Percentiles rank a stretch among this genome's conserved stretches.
These are phyloP conservation scores for Saccostrea echinata DNA, from an alignment of 1,140 invertebrate species.

Conservation along the genomic window DNA sequence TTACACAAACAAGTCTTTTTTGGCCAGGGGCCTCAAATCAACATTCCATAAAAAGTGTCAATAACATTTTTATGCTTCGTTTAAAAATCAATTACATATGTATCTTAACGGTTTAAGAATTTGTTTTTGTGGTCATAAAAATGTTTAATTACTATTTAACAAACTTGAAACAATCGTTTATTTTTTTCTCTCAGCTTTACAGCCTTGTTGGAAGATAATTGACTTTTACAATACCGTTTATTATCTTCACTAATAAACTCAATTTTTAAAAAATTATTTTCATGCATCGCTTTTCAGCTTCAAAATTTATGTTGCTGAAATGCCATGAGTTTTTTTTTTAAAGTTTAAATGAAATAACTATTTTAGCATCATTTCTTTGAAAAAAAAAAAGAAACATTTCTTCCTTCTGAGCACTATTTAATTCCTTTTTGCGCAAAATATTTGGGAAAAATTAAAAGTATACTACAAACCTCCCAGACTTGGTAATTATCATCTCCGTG, in stretches of 20 bases:
- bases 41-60: slow-evolving; percentile 4
- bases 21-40: background rate
- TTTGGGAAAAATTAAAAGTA: background rate
- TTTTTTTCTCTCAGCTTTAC: background rate
- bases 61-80: background rate
- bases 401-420: too few species aligned
- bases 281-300: too few species aligned
- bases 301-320: too few species aligned
- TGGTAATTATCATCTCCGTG: slow-evolving; percentile 99
- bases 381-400: too few species aligned
- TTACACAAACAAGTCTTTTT: background rate
- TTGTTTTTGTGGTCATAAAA: slow-evolving; percentile 23
- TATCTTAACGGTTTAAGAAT: slow-evolving; percentile 15
- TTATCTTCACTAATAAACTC: too few species aligned
- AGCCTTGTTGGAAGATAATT: too few species aligned
- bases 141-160: background rate
- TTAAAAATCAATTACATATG: background rate
- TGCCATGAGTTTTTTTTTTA: too few species aligned
- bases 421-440: too few species aligned
- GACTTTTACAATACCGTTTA: too few species aligned
- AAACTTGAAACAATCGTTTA: background rate
- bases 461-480: slow-evolving; percentile 94
- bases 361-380: too few species aligned
- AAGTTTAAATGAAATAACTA: too few species aligned
- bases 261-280: too few species aligned